These are phyloP conservation scores for Enteromius anoplus DNA, from an alignment of 2,797 vertebrate genomes.

Conservation along the genomic window DNA sequence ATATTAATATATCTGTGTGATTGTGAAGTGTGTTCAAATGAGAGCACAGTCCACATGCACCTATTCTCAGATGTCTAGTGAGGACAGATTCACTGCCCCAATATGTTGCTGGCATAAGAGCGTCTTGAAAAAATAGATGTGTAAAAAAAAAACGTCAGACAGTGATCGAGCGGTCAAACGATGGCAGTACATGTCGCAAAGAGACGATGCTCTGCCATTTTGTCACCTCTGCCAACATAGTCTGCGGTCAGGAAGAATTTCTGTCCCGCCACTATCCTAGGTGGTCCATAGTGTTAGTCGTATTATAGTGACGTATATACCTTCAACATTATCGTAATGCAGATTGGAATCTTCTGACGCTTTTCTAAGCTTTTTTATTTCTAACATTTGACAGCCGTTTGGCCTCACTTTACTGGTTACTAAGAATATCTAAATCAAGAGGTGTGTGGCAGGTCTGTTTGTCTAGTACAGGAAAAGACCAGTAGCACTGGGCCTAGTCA, in stretches of 20 bases:
- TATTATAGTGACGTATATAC: constrained; percentile 36
- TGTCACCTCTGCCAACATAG: constrained; percentile 48
- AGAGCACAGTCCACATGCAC: constrained; percentile 2
- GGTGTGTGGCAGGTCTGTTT: constrained; percentile 39
- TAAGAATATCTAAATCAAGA: constrained; percentile 54
- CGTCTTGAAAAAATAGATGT: constrained; percentile 43
- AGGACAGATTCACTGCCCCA: constrained; percentile 35
- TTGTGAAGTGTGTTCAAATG: constrained; percentile 10
- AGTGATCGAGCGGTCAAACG: constrained; percentile 14
- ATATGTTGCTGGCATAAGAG: constrained; percentile 40
- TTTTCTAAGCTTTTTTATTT: constrained; percentile 40
- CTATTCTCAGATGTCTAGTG: constrained; percentile 31
- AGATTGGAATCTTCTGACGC: constrained; percentile 29
- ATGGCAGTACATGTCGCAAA: constrained; percentile 34
- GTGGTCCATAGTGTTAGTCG: constrained; percentile 17
- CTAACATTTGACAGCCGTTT: constrained; percentile 34
- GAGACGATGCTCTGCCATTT: constrained; percentile 51
- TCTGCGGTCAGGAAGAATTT: constrained; percentile 45
- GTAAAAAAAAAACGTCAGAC: constrained; percentile 35
- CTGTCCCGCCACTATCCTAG: constrained; percentile 7
- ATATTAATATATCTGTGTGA: not conserved
- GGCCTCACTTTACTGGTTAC: constrained; percentile 35
- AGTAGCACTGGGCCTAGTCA: constrained; percentile 60
- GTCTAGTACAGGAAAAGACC: constrained; percentile 46
- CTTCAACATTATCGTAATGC: constrained; percentile 29